Base-by-base conservation (phyloP, 92 coral and sea anemone species). In the Porites cylindrica region DNA sequence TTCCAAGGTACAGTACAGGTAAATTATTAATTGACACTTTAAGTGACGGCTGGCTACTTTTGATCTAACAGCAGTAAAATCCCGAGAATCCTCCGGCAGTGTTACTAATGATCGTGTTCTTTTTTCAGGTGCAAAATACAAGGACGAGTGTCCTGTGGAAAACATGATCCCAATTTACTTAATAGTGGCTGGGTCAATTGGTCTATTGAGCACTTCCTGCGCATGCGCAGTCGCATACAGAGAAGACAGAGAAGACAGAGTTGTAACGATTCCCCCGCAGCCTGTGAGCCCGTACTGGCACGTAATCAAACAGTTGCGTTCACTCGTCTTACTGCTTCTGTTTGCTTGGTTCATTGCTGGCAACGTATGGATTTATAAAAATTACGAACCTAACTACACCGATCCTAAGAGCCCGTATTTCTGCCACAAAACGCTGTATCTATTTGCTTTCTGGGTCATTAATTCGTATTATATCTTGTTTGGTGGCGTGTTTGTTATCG, bases 131-230 rank as follows among this genome's bases (percentile, higher is more conserved):
- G 92, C 70, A 23, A 77, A 89, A 53, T 89, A 89, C 72, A 83
- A 89, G 62, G 80, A 89, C 26, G 85, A 89, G 56, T 89, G 88
- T 47, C 92, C 92, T 19, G 77, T 66, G 11, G 92, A 89, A 68
- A 72, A 77, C 51, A 83, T 68, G 79, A 89, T 89, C 67, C 92
- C 92, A 51, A 82, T 83, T 17, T 89, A 89, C 23, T 53, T 89
- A 56, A 89, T 83, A 51, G 92, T 83, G 24, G 74, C 69, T 52
- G 92, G 92, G 16, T 79, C 75, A 51, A 84, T 62, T n/a, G 83
- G 88, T 1, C 75, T 82, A 19, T 43, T 89, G 51, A 65, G 75
- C 29, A 89, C 65, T 70, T 82, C 59, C 67, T 89, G 85, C 63
- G 8, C 80, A 6, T 72, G 85, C 51, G 75, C 54, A 16, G n/a